Evolutionary conservation across 2,888 invertebrate species (phyloP).

Genomic region (Tribolium freemani): DNA sequence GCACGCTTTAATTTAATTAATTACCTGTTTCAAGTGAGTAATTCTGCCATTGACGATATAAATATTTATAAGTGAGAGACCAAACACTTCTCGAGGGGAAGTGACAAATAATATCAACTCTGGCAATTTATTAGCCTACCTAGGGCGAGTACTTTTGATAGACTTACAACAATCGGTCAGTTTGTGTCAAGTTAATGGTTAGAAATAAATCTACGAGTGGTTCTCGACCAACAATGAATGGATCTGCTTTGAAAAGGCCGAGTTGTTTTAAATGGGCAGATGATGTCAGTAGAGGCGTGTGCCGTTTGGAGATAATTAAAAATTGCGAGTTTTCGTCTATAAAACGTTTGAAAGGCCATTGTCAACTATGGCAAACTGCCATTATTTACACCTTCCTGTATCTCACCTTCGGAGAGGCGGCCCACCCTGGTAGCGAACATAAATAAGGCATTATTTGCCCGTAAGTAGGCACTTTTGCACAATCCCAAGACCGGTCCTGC

Average conservation of each 20-base stretch:
- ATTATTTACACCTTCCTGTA: constrained; percentile 43
- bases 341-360: constrained; percentile 27
- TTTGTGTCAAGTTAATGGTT: constrained; percentile 22
- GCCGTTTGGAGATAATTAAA: constrained; percentile 27
- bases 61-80: constrained; percentile 8
- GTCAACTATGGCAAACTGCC: constrained; percentile 28
- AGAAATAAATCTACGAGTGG: constrained; percentile 20
- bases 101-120: not conserved
- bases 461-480: constrained; percentile 43
- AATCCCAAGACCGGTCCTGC: constrained; percentile 46
- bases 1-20: constrained; percentile 38
- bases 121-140: not conserved
- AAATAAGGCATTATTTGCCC: constrained; percentile 45
- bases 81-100: not conserved
- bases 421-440: constrained; percentile 40
- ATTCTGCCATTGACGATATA: constrained; percentile 3
- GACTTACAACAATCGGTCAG: constrained; percentile 27
- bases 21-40: constrained; percentile 2
- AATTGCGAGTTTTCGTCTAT: constrained; percentile 15
- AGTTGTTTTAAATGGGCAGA: constrained; percentile 36
- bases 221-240: not conserved
- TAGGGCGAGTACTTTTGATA: constrained; percentile 9
- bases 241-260: constrained; percentile 11
- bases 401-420: constrained; percentile 22
- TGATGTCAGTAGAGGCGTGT: constrained; percentile 33